Evolutionary conservation across 1,140 invertebrate species (phyloP), one percentile per base, ranked within the genome.

Genomic region (Nautilus pompilius): DNA sequence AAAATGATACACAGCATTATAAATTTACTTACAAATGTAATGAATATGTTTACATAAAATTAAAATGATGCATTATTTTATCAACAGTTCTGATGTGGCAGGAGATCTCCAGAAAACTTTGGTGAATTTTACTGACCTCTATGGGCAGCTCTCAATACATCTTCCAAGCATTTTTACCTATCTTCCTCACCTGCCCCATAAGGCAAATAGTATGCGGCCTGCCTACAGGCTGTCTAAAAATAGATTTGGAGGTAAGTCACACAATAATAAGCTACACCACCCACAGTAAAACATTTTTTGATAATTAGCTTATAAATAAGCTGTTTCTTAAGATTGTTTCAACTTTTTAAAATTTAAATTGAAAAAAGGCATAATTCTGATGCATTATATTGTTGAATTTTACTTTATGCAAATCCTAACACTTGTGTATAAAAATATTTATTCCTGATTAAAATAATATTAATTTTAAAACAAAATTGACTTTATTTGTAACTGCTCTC

Each of bases 151-250:
- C 6, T 68, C 65, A 8, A 79, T 91, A 10, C 85, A 87, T 53
- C 80, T 92, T 51, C 91, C 92, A 13, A 90, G 90, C 58, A 88
- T 92, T 56, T 94, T 90, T 81, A 89, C 91, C 73, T 93, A 95
- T 74, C 83, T 96, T 53, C 93, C 95, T 1, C 92, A 96, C 83
- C 85, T 96, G 24, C 85, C 93, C 48, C 89, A 91, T 49, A 88
- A 91, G 76, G 88, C 90, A 0, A 86, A 87, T 67, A 92, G 91
- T 71, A 82, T 95, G 41, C 85, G 88, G 46, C 92, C 94, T 6
- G 89, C 90, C 8, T 93, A 90, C 77, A 85, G 90, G 58, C 84
- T 93, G 68, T 90, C 90, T 17, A 89, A 89, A 69, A 89, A 88
- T 5, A 86, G 91, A 49, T 84, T 84, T 13, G 90, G 90, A 70